Base-by-base conservation (phyloP, 2,797 vertebrate genomes). In the Synanceia verrucosa region DNA sequence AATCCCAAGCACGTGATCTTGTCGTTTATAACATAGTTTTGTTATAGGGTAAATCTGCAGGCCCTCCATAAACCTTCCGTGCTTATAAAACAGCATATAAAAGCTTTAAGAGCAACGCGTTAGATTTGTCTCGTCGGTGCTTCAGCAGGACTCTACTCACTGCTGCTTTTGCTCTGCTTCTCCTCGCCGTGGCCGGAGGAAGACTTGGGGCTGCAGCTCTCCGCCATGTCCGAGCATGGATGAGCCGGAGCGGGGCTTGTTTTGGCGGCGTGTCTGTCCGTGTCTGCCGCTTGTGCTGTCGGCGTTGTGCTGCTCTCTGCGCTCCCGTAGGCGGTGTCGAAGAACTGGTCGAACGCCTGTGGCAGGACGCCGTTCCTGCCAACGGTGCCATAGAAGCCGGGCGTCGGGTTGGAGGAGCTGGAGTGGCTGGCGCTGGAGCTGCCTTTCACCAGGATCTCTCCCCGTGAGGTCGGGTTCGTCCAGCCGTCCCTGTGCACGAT, bases 31-130 rank as follows among this genome's bases (percentile, higher is more conserved):
- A 97, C 94, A 95, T 96, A 97, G 95, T 98, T 98, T 97, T 97
- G 96, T 96, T 96, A 65, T 51, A 95, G 96, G 96, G 95, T 94
- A 96, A 97, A 97, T 96, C 95, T 96, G 95, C 95, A 95, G 95
- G 95, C 92, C 96, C 96, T 96, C 97, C 94, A 98, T 99, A 99
- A 99, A 99, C 96, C 95, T 96, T 94, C 94, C 95, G 95, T 94
- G 96, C 97, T 97, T 99, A 99, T 99, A 99, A 99, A 99, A 98
- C 95, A 96, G 96, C 97, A 96, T 96, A 98, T 99, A 99, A 99
- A 97, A 92, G 85, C 95, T 94, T 98, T 98, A 98, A 98, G 95
- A 96, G 96, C 94, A 91, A 92, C 94, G 94, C 94, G 94, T 93
- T 93, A 91, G 91, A 94, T 93, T 94, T 93, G 93, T 65, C 94